phyloP scores from a whole-genome alignment of 1,140 invertebrate species.

The Drosophila nigromelanica region DNA sequence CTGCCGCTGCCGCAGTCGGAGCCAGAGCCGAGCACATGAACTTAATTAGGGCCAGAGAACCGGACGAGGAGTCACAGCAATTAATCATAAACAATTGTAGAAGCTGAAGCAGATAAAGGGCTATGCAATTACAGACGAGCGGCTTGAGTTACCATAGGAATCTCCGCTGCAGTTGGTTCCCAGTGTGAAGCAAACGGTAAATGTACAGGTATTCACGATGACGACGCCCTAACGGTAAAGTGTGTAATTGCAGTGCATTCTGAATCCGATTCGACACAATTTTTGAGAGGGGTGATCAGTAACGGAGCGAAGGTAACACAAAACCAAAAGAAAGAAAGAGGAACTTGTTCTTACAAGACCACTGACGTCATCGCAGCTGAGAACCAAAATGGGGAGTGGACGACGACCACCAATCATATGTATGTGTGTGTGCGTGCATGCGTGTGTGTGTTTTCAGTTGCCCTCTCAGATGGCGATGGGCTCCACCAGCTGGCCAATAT shows the following conservation, averaged over 20 bases:
- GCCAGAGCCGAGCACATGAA: conserved; percentile 39
- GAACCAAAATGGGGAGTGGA: conserved; percentile 75
- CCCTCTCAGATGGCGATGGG: conserved; percentile 40
- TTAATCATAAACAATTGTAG: conserved; percentile 62
- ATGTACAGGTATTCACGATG: conserved; percentile 55
- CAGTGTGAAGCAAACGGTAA: conserved; percentile 52
- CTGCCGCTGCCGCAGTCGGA: conserved; percentile 3
- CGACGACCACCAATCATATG: conserved; percentile 63
- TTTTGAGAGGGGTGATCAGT: not conserved
- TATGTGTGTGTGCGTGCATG: conserved; percentile 21
- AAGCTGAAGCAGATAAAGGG: conserved; percentile 13
- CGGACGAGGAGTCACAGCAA: conserved; percentile 48
- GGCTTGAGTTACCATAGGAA: conserved; percentile 23
- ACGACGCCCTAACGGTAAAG: conserved; percentile 71
- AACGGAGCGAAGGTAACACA: not conserved
- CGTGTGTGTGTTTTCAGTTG: conserved; percentile 15
- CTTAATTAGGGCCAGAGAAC: conserved; percentile 64
- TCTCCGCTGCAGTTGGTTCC: conserved; percentile 26
- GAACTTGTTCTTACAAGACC: conserved; percentile 81
- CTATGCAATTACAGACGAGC: conserved; percentile 23
- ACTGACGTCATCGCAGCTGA: conserved; percentile 80
- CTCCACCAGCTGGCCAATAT: conserved; percentile 65
- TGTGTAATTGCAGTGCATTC: conserved; percentile 77
- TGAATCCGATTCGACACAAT: conserved; percentile 25
- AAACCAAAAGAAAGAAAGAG: conserved; percentile 11